A percentile compares a stretch with the other conserved stretches of the same genome.
These are phyloP conservation scores for Zoanthus solanderi DNA, from an alignment of 92 coral and sea anemone species.

Conservation along the genomic window DNA sequence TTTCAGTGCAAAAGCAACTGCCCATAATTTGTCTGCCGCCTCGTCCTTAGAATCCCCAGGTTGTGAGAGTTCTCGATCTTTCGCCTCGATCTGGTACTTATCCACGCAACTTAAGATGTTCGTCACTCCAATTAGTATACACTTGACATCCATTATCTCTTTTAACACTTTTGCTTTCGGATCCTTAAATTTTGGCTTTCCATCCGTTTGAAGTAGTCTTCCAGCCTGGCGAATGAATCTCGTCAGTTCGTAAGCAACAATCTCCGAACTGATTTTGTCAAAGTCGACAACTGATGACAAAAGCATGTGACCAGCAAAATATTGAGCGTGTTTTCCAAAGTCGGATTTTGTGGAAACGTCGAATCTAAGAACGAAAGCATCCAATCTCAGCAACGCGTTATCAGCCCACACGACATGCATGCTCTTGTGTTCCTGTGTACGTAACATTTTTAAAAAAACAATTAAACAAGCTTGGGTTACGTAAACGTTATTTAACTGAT, in stretches of 20 bases:
- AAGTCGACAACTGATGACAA: conserved; percentile 16
- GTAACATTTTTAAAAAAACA: neutral
- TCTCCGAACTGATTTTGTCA: conserved; percentile 4
- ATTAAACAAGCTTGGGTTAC: no score
- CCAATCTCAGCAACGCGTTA: conserved; percentile 20
- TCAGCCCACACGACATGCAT: conserved; percentile 40
- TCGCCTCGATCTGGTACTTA: neutral
- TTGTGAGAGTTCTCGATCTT: neutral
- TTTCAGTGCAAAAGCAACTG: neutral
- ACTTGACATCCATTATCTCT: conserved; percentile 17
- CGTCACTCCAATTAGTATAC: neutral
- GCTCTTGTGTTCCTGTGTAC: conserved; percentile 30
- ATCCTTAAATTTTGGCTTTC: conserved; percentile 3
- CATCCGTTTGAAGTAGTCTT: neutral
- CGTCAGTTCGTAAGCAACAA: conserved; percentile 14
- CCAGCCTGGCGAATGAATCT: conserved; percentile 12
- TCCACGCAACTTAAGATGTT: neutral
- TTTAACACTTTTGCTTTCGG: neutral
- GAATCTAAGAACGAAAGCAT: neutral
- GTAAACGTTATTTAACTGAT: no score
- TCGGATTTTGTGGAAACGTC: conserved; percentile 17
- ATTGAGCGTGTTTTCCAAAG: conserved; percentile 16
- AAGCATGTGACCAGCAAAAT: conserved; percentile 29
- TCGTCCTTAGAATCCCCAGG: neutral
- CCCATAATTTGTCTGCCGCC: neutral